Percentiles rank a stretch among this genome's conserved stretches.
Conservation (phyloP, 2,797 vertebrate genomes). For the Darevskia mixta region DNA sequence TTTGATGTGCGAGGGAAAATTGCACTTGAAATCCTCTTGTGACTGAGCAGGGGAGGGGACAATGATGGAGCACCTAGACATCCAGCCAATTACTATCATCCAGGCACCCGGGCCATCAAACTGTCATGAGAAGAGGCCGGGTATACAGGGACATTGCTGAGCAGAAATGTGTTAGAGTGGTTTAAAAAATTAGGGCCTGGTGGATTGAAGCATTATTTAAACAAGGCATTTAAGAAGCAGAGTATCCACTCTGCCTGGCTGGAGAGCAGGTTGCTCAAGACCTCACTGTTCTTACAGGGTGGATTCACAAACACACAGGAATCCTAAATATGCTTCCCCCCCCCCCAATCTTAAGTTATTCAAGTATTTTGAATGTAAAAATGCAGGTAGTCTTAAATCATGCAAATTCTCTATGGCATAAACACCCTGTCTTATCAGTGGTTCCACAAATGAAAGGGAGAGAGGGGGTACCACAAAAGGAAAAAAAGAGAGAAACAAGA, state of each 20-base stretch:
- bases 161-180: slow-evolving; percentile 33
- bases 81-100: slow-evolving; percentile 71
- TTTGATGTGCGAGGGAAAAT: slow-evolving; percentile 63
- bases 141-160: slow-evolving; percentile 46
- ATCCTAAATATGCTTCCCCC: neutral
- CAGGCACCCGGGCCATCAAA: slow-evolving; percentile 60
- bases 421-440: neutral
- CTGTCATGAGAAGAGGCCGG: slow-evolving; percentile 65
- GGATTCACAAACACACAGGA: neutral
- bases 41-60: slow-evolving; percentile 5
- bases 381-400: neutral
- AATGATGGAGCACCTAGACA: slow-evolving; percentile 41
- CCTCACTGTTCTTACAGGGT: neutral
- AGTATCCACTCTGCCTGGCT: slow-evolving; percentile 19
- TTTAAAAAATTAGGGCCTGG: slow-evolving; percentile 63
- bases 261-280: neutral
- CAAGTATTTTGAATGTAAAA: too few relatives aligned
- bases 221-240: slow-evolving; percentile 56
- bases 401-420: too few relatives aligned
- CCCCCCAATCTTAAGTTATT: neutral
- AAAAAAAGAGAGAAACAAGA: too few relatives aligned
- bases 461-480: too few relatives aligned
- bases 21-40: slow-evolving; percentile 67
- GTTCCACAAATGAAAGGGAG: neutral
- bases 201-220: slow-evolving; percentile 72